phyloP scores from a whole-genome alignment of 2,888 invertebrate genomes.

The Dasypolia templi region DNA sequence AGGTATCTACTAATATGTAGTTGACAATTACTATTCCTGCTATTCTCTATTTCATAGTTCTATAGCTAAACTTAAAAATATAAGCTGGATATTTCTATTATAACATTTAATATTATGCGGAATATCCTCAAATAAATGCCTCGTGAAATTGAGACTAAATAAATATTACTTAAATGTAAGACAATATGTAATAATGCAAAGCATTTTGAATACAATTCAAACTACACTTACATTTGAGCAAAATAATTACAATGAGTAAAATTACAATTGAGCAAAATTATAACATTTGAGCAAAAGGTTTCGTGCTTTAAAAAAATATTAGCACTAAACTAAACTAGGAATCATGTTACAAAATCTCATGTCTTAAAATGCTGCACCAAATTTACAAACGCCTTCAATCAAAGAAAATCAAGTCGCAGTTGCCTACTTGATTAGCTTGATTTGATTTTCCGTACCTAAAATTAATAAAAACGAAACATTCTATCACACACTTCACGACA shows the following conservation, averaged over 20 bases:
- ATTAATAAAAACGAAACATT: too few species aligned
- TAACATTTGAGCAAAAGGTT: neutral
- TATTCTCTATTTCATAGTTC: too few species aligned
- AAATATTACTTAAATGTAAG: constrained; percentile 46
- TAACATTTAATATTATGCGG: constrained; percentile 1
- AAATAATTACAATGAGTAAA: neutral
- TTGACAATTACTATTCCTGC: neutral
- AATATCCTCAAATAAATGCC: neutral
- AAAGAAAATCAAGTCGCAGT: too few species aligned
- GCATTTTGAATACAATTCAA: neutral
- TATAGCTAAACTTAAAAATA: neutral
- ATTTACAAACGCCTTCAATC: neutral
- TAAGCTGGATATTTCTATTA: neutral
- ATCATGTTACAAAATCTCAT: constrained; percentile 3
- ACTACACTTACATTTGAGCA: neutral
- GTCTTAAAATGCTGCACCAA: neutral
- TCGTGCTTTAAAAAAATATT: neutral
- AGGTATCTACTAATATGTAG: neutral
- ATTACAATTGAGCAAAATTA: neutral
- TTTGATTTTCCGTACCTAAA: too few species aligned
- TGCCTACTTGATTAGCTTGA: too few species aligned
- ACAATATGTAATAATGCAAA: constrained; percentile 8
- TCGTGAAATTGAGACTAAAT: constrained; percentile 15
- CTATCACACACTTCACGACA: neutral
- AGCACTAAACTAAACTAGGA: neutral